Evolutionary conservation across 2,113 vertebrate species (phyloP).

Genomic region (Psammodynastes pulverulentus): DNA sequence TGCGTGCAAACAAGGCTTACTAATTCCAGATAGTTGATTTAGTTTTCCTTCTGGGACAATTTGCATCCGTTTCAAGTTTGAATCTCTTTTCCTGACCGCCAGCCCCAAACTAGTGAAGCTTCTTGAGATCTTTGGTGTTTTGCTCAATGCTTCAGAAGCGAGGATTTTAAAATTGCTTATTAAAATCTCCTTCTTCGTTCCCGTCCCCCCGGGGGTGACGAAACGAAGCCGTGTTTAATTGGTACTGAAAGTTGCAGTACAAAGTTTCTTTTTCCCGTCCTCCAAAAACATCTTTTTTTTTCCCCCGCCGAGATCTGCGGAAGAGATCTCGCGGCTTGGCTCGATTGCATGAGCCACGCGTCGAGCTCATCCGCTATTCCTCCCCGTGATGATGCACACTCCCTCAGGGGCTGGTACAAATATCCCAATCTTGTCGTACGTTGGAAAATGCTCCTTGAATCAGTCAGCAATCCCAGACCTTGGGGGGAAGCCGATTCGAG

Average conservation of each 20-base stretch:
- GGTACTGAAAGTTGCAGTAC: background rate
- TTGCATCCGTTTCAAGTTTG: background rate
- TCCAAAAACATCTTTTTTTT: too few species aligned
- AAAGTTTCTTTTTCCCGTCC: background rate
- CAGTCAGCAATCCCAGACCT: background rate
- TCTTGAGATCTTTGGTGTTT: background rate
- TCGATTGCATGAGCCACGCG: too few species aligned
- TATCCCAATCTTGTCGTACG: background rate
- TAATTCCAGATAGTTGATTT: background rate
- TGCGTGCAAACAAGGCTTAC: background rate
- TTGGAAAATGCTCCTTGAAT: too few species aligned
- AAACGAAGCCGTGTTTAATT: background rate
- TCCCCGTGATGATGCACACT: background rate
- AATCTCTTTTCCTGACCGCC: background rate
- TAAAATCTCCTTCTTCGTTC: background rate
- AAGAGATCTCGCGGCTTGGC: background rate
- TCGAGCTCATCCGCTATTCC: background rate
- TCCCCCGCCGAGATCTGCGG: too few species aligned
- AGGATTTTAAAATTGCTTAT: background rate
- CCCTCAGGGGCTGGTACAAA: background rate
- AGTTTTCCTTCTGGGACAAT: background rate
- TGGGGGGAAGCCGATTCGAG: background rate
- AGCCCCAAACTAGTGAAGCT: background rate
- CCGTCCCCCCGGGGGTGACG: background rate
- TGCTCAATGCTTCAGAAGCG: background rate